Percentiles rank a stretch among this genome's conserved stretches.
Conservation (phyloP, 64 coral and sea anemone genomes). For the Montipora cactus region DNA sequence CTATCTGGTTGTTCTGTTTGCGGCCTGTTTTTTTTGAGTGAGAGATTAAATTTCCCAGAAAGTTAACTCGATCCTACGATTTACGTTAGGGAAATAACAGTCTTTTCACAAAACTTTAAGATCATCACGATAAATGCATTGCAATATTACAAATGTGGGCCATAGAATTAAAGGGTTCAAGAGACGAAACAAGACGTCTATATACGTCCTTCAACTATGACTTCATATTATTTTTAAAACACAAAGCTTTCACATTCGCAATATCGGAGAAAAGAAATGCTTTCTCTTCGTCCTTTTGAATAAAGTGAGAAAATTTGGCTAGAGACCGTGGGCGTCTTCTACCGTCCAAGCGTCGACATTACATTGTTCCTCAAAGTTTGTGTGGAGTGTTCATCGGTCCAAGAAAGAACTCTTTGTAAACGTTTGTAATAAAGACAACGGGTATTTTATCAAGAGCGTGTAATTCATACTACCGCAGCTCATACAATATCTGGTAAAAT, state of each 20-base stretch:
- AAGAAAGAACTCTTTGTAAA: neutral
- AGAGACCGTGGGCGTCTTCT: neutral
- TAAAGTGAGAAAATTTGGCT: too few relatives aligned
- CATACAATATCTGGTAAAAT: neutral
- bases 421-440: neutral
- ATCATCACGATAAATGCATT: neutral
- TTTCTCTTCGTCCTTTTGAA: neutral
- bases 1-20: neutral
- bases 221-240: neutral
- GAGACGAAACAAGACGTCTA: neutral
- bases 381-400: neutral
- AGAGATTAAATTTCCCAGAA: neutral
- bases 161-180: constrained; percentile 1
- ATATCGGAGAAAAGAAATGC: neutral
- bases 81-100: neutral
- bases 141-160: neutral
- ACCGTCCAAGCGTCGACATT: neutral
- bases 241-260: neutral
- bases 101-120: neutral
- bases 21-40: neutral
- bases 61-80: neutral
- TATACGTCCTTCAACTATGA: neutral
- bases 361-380: neutral
- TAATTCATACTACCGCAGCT: neutral
- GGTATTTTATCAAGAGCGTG: neutral